A percentile compares a stretch with the other conserved stretches of the same genome.
These are phyloP conservation scores for Mobula hypostoma DNA, from an alignment of 2,113 vertebrate genomes.

Conservation along the genomic window DNA sequence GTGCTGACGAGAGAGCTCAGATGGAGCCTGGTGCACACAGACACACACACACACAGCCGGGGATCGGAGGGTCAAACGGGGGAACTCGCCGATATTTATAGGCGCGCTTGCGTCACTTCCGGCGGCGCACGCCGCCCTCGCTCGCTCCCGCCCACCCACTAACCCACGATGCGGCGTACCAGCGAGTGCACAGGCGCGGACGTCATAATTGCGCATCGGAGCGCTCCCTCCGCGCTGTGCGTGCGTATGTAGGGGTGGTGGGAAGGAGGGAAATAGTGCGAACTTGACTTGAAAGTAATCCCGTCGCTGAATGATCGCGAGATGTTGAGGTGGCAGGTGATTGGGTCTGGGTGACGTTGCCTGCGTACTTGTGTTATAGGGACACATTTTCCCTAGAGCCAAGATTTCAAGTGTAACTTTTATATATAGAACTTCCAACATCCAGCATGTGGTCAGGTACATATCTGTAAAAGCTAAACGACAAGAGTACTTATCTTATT, in stretches of 20 bases:
- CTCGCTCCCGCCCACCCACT: background rate
- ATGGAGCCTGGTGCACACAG: constrained; percentile 29
- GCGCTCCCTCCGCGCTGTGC: background rate
- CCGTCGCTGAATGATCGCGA: background rate
- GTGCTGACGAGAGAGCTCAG: constrained; percentile 24
- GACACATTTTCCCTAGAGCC: too few relatives aligned
- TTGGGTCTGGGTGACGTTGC: too few relatives aligned
- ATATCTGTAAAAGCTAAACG: too few relatives aligned
- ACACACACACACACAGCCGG: constrained; percentile 34
- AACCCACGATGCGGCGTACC: background rate
- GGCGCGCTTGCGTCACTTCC: background rate
- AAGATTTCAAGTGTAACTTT: too few relatives aligned
- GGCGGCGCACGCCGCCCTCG: background rate
- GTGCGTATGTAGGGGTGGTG: too few relatives aligned
- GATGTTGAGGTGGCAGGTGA: background rate
- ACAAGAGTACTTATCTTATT: too few relatives aligned
- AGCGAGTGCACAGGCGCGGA: background rate
- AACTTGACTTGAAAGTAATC: background rate
- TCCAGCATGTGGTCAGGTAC: too few relatives aligned
- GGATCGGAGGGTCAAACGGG: constrained; percentile 22
- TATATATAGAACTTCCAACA: too few relatives aligned
- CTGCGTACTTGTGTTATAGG: too few relatives aligned
- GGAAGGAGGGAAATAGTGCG: background rate
- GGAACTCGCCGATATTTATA: background rate
- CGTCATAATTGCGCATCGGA: background rate